Percentiles rank a stretch among this genome's conserved stretches.
phyloP scores from a whole-genome alignment of 2,888 invertebrate species.

The Leptinotarsa peninsularis region DNA sequence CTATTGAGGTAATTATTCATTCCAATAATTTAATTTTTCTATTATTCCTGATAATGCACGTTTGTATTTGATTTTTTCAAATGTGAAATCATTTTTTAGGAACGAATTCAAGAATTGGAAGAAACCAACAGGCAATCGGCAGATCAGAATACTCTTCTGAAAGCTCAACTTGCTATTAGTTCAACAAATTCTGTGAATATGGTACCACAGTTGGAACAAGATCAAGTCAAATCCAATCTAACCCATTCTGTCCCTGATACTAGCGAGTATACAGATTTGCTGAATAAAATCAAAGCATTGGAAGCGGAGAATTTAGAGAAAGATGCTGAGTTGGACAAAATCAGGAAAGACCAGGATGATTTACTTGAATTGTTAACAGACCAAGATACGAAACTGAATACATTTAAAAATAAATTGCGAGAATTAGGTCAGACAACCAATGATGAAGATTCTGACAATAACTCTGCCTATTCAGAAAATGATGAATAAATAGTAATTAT shows the following conservation, averaged over 20 bases:
- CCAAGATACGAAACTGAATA: conserved; percentile 73
- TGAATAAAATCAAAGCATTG: conserved; percentile 54
- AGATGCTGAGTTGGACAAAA: conserved; percentile 61
- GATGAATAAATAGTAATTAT: conserved; percentile 1
- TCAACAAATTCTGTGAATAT: conserved; percentile 17
- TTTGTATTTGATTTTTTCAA: neutral
- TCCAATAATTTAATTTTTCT: too few species aligned
- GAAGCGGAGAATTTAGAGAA: conserved; percentile 51
- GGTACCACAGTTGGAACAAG: conserved; percentile 2
- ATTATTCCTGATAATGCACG: neutral
- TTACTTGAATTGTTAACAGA: conserved; percentile 89
- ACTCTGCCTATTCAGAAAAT: conserved; percentile 51
- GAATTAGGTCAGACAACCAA: conserved; percentile 63
- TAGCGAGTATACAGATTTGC: conserved; percentile 2
- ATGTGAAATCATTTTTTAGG: conserved; percentile 56
- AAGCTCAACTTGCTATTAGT: conserved; percentile 72
- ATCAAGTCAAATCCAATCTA: neutral
- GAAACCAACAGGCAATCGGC: conserved; percentile 80
- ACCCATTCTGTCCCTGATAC: neutral
- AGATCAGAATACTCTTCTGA: conserved; percentile 89
- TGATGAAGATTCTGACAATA: conserved; percentile 60
- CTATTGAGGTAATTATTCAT: too few species aligned
- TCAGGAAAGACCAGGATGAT: conserved; percentile 94
- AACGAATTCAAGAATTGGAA: conserved; percentile 75
- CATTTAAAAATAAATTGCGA: conserved; percentile 61